Conservation (phyloP, 2,888 invertebrate species). For the Drosophila gaucha region DNA sequence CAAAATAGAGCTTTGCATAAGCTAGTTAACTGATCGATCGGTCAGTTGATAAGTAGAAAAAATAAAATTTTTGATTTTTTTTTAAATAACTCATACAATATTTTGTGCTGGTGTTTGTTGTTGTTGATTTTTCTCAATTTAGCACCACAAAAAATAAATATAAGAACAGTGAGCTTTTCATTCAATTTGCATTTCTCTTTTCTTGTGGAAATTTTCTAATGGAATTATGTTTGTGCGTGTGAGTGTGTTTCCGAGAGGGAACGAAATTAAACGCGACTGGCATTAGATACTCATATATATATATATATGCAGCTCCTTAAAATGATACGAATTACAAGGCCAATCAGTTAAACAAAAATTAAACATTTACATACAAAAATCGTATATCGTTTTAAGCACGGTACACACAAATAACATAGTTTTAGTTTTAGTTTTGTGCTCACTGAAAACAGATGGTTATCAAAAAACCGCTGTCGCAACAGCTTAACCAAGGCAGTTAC, state of each 20-base stretch:
- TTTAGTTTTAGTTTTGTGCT: slow-evolving; percentile 43
- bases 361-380: slow-evolving; percentile 41
- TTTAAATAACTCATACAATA: slow-evolving; percentile 42
- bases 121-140: slow-evolving; percentile 28
- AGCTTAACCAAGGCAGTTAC: slow-evolving; percentile 75
- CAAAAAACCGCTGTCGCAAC: slow-evolving; percentile 41
- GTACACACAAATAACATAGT: slow-evolving; percentile 43
- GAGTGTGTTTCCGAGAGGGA: slow-evolving; percentile 20
- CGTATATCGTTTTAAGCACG: slow-evolving; percentile 38
- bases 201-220: slow-evolving; percentile 67
- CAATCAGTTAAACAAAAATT: slow-evolving; percentile 9
- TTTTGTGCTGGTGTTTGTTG: slow-evolving; percentile 47
- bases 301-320: slow-evolving; percentile 16
- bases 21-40: slow-evolving; percentile 41
- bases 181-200: slow-evolving; percentile 32
- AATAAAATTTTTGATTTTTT: slow-evolving; percentile 30
- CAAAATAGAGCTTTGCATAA: slow-evolving; percentile 41
- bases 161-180: slow-evolving; percentile 52
- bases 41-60: slow-evolving; percentile 50
- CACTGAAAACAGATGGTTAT: slow-evolving; percentile 62
- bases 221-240: slow-evolving; percentile 67
- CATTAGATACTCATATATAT: slow-evolving; percentile 1
- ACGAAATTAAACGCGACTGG: slow-evolving; percentile 17
- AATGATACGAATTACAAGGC: slow-evolving; percentile 22
- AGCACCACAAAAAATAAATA: slow-evolving; percentile 60